A percentile compares a stretch with the other conserved stretches of the same genome.
Evolutionary conservation across 2,797 vertebrate species (phyloP).

Genomic region (Ptychobarbus kaznakovi): DNA sequence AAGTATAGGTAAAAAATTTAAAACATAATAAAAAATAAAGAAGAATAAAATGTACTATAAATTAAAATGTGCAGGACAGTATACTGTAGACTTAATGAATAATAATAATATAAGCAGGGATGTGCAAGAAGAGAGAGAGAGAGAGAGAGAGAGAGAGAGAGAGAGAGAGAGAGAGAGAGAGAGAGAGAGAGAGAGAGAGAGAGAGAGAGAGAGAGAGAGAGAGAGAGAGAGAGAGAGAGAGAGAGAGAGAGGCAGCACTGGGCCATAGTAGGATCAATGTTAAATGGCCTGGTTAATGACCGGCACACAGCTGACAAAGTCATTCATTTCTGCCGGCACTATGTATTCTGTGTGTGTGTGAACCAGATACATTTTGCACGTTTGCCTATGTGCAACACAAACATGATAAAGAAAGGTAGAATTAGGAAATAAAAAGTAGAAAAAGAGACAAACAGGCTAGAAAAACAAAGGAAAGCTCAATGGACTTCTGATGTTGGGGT

Average conservation of each 20-base stretch:
- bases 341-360: conserved; percentile 46
- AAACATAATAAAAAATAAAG: too few relatives aligned
- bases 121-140: too few relatives aligned
- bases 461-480: conserved; percentile 18
- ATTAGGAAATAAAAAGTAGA: background rate
- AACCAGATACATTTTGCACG: conserved; percentile 3
- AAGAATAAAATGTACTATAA: too few relatives aligned
- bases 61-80: too few relatives aligned
- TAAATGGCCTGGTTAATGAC: conserved; percentile 78
- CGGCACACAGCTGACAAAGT: conserved; percentile 77
- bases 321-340: conserved; percentile 75
- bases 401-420: conserved; percentile 1
- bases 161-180: conserved; percentile 51
- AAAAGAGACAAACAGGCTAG: background rate
- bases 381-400: conserved; percentile 28
- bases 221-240: conserved; percentile 55
- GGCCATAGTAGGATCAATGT: conserved; percentile 76
- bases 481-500: background rate
- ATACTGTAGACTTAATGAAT: too few relatives aligned
- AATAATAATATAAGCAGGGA: too few relatives aligned
- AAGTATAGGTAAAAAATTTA: too few relatives aligned
- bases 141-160: conserved; percentile 47
- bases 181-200: background rate
- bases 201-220: too few relatives aligned
- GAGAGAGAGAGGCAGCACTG: conserved; percentile 60